Evolutionary conservation across 2,113 vertebrate genomes (phyloP), one percentile per base, ranked within the genome.

Genomic region (Varanus salvator): DNA sequence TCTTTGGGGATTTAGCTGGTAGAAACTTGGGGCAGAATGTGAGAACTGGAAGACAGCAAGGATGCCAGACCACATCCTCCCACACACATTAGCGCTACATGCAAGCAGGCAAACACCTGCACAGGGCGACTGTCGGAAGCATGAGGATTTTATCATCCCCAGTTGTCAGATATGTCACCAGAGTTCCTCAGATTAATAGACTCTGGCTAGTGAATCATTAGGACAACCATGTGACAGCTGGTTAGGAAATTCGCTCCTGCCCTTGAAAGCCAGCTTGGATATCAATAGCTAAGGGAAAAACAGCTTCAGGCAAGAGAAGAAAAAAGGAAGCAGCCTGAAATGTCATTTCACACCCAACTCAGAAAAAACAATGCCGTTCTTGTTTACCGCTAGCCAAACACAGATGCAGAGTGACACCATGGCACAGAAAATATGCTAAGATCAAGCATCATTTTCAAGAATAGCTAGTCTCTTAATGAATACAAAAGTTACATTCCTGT

Each of bases 211-310:
- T 57, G 34, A 17, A n/a, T 72, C 80, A 29, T 31, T 27, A 83
- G 57, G 52, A 83, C 80, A 75, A 75, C 8, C 31, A 11, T 25
- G 34, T 86, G 89, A 86, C 77, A 90, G 84, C 52, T 23, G 76
- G 38, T 72, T 64, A 25, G 44, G 44, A 90, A 72, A 80, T n/a
- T 54, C 38, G 64, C 77, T 25, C 8, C 5, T 68, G 66, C n/a
- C 50, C n/a, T 34, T 91, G 81, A 80, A 91, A 92, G 31, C 12
- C 91, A 81, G 29, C 81, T 52, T 57, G 75, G 84, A 64, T 84
- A 52, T 31, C 57, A 89, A 80, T 66, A 89, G 19, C 1, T 52
- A 78, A 60, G 85, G 69, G 76, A 6, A 87, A 93, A 94, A 91
- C 6, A 90, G 76, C 64, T 54, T 80, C 71, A 54, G 29, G 50